Conservation (phyloP, 2,797 vertebrate species). For the Phrynocephalus vlangalii region DNA sequence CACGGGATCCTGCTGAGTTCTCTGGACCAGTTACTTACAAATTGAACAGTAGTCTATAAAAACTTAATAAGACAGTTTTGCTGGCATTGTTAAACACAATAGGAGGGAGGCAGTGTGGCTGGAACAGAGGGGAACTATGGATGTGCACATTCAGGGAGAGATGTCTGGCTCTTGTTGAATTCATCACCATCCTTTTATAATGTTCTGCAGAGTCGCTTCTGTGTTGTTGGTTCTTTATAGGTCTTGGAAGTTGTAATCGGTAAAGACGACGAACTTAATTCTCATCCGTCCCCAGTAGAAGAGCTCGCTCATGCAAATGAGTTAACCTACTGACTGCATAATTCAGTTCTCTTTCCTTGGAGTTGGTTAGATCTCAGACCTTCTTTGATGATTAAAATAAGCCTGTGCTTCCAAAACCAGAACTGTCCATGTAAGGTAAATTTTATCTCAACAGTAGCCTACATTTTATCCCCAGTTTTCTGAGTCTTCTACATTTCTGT, state of each 20-base stretch:
- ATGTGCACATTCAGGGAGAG: neutral
- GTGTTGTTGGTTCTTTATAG: neutral
- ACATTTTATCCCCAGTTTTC: no score
- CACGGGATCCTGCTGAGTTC: no score
- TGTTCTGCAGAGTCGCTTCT: neutral
- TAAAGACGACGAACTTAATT: constrained; percentile 22
- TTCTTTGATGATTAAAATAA: neutral
- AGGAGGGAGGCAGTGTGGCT: rapidly evolving
- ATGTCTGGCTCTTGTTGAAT: neutral
- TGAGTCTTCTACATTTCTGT: no score
- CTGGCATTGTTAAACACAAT: neutral
- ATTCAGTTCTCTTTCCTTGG: neutral
- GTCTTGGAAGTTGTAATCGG: neutral
- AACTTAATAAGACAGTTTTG: neutral
- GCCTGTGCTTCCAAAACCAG: neutral
- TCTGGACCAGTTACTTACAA: neutral
- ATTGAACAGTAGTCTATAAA: neutral
- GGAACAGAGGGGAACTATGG: neutral
- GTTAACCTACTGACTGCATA: constrained; percentile 12
- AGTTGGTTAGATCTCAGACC: neutral
- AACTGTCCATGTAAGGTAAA: neutral
- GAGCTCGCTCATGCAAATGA: constrained; percentile 20
- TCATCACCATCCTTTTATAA: neutral
- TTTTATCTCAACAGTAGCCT: neutral
- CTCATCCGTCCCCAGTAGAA: neutral